Conservation (phyloP, 2,797 vertebrate species). For the Microctenopoma stevenorrisi region DNA sequence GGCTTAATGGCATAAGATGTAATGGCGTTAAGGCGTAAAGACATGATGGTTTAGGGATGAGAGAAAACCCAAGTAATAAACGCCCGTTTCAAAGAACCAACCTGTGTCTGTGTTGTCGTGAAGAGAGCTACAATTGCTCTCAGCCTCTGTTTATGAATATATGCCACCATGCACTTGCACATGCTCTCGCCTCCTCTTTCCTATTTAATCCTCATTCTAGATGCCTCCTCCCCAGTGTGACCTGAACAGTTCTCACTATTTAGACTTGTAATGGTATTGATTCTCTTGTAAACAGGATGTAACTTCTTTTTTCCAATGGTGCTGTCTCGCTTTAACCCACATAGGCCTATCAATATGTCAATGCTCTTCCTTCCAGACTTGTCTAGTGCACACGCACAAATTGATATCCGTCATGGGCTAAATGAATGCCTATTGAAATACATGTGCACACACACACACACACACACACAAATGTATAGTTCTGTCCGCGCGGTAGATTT, state of each 20-base stretch:
- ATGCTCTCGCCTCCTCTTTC: slow-evolving; percentile 18
- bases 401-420: slow-evolving; percentile 48
- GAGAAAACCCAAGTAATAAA: too few species aligned
- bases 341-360: slow-evolving; percentile 57
- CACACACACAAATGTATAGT: not conserved
- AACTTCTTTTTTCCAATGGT: slow-evolving; percentile 51
- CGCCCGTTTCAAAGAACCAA: too few species aligned
- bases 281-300: slow-evolving; percentile 69
- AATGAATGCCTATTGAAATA: slow-evolving; percentile 32
- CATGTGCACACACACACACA: not conserved
- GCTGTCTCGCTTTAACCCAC: slow-evolving; percentile 64
- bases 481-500: too few species aligned
- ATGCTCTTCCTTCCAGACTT: slow-evolving; percentile 30
- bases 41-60: too few species aligned
- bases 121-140: slow-evolving; percentile 5
- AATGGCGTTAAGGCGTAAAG: too few species aligned
- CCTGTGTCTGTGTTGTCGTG: too few species aligned
- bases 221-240: slow-evolving; percentile 43
- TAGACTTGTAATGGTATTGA: slow-evolving; percentile 69
- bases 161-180: slow-evolving; percentile 16
- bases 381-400: slow-evolving; percentile 25
- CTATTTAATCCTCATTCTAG: slow-evolving; percentile 13
- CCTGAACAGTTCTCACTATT: slow-evolving; percentile 64
- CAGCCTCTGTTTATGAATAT: slow-evolving; percentile 45
- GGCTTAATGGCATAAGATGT: too few species aligned